Evolutionary conservation across 2,888 invertebrate species (phyloP), one percentile per base, ranked within the genome.

Genomic region (Chrysolina haemoptera): DNA sequence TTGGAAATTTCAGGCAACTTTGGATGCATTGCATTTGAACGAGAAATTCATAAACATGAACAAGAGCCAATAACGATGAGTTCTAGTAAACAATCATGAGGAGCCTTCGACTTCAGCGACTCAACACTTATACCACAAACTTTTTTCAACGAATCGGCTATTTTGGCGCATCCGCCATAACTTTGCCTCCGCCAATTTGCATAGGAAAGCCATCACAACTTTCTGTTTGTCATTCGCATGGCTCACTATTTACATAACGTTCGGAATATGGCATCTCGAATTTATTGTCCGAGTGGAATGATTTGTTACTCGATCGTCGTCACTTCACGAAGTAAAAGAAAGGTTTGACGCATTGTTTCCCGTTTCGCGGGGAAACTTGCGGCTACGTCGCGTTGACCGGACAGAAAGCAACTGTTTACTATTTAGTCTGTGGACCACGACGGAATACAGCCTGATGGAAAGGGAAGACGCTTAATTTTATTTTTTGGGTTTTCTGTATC

Each of bases 281-380:
- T 79, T 80, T 65, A 70, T 70, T 65, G 40, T 55, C 65, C 63
- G 71, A 73, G 75, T 78, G 73, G 77, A 74, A 79, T 83, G 83
- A 83, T 82, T 83, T 82, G 82, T 80, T 75, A 70, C 66, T 75
- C 76, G 79, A 80, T 80, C 78, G 78, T 76, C 76, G 79, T 78
- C 78, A 78, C 70, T 75, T 73, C 70, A 68, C 72, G 70, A 76
- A 73, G 74, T 74, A 79, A 83, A 84, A 83, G 84, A 82, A 84
- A 78, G 75, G 70, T 75, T 79, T 84, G 85, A 85, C 82, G 80
- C 81, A 85, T 84, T 79, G 83, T 79, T 84, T 84, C 84, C 82
- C 82, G 81, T 78, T 70, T 74, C 69, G 70, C 53, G 48, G 68
- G 77, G 79, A 71, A 76, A 79, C 76, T 78, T 79, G 75, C 78